Conservation (phyloP, 2,113 vertebrate species). For the Paradisaea rubra region DNA sequence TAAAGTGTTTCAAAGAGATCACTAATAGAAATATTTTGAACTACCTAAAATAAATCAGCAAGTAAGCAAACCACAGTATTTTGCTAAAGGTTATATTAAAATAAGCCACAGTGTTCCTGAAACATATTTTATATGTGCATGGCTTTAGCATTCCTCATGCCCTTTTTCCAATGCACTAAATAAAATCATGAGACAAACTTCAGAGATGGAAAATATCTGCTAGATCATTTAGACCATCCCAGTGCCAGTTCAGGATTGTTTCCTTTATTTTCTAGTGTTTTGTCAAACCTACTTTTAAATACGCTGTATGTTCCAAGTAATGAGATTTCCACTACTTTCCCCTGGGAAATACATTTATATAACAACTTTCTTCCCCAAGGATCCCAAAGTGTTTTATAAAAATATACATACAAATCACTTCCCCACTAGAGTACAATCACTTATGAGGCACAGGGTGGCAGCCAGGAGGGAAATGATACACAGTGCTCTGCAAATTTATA, state of each 20-base stretch:
- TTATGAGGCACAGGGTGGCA: constrained; percentile 51
- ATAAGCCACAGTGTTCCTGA: constrained; percentile 30
- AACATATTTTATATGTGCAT: constrained; percentile 23
- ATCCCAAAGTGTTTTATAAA: constrained; percentile 62
- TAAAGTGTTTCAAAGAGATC: constrained; percentile 63
- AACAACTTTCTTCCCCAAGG: constrained; percentile 63
- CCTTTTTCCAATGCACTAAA: constrained; percentile 40
- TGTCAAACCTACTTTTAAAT: constrained; percentile 64
- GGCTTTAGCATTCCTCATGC: constrained; percentile 18
- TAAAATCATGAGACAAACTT: constrained; percentile 44
- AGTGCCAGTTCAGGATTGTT: constrained; percentile 47
- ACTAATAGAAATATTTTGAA: constrained; percentile 69
- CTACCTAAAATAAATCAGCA: constrained; percentile 60
- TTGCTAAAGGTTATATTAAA: constrained; percentile 59
- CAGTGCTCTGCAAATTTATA: constrained; percentile 18
- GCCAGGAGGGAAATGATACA: constrained; percentile 47
- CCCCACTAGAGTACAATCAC: constrained; percentile 57
- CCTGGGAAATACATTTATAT: constrained; percentile 68
- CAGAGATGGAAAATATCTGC: constrained; percentile 49
- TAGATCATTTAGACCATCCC: constrained; percentile 43
- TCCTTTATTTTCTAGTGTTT: constrained; percentile 58
- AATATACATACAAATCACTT: constrained; percentile 65
- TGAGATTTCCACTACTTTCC: constrained; percentile 61
- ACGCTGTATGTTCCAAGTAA: constrained; percentile 55
- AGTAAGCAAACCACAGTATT: constrained; percentile 61